These are phyloP conservation scores for Cephalopterus ornatus DNA, from an alignment of 2,113 vertebrate genomes.

Conservation along the genomic window DNA sequence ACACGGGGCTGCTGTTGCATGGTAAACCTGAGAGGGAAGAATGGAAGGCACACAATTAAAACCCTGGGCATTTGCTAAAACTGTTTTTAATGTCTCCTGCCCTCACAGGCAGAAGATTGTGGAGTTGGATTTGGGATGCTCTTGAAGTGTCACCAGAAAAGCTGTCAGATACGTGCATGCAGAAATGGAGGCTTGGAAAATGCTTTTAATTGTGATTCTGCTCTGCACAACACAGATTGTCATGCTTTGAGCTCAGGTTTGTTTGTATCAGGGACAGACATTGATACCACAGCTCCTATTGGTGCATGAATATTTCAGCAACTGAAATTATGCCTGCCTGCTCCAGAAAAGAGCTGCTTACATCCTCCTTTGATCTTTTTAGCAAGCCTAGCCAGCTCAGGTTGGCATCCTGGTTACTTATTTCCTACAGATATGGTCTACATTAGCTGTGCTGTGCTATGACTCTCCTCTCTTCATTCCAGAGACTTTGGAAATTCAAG, in stretches of 20 bases:
- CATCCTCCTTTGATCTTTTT: conserved; percentile 17
- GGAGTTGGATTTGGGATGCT: conserved; percentile 1
- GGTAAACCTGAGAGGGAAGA: background rate
- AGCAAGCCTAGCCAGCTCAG: background rate
- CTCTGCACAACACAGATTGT: conserved; percentile 31
- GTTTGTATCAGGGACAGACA: conserved; percentile 37
- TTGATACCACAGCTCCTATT: conserved; percentile 20
- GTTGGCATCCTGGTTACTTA: background rate
- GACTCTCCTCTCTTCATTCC: background rate
- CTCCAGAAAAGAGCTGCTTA: conserved; percentile 35
- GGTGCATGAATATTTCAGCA: conserved; percentile 56
- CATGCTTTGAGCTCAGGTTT: conserved; percentile 42
- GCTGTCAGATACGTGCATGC: background rate
- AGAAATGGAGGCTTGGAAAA: background rate
- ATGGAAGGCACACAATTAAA: background rate
- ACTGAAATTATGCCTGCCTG: conserved; percentile 25
- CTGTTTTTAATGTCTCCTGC: background rate
- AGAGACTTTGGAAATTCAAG: background rate
- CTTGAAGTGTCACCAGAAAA: background rate
- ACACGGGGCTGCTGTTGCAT: background rate
- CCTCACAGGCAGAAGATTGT: background rate
- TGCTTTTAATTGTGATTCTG: background rate
- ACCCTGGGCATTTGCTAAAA: background rate
- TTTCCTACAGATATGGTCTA: background rate
- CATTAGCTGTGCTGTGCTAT: background rate